Evolutionary conservation across 2,888 invertebrate genomes (phyloP).

Genomic region (Sphaerophoria taeniata): DNA sequence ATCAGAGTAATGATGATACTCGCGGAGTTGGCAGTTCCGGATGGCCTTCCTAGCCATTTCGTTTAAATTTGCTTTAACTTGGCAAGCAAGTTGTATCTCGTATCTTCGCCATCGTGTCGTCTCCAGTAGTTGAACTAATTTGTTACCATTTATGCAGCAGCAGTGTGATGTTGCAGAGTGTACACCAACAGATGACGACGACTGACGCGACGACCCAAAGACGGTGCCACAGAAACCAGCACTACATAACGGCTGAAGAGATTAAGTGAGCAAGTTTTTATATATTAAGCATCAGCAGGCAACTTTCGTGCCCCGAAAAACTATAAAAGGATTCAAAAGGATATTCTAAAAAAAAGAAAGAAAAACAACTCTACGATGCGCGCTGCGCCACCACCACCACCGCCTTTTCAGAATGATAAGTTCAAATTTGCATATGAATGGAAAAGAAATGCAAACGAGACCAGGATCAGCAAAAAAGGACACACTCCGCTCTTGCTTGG

Average conservation of each 20-base stretch:
- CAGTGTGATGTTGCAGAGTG: slow-evolving; percentile 11
- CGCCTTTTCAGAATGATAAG: slow-evolving; percentile 9
- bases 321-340: slow-evolving; percentile 20
- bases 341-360: background rate
- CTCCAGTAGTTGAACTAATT: slow-evolving; percentile 40
- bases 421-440: slow-evolving; percentile 69
- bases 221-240: background rate
- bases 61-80: background rate
- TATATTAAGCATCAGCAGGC: slow-evolving; percentile 4
- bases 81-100: slow-evolving; percentile 12
- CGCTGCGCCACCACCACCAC: background rate
- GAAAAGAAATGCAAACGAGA: slow-evolving; percentile 40
- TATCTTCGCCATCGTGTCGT: background rate
- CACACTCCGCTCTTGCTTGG: background rate
- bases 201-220: slow-evolving; percentile 10
- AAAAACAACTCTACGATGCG: background rate
- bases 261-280: slow-evolving; percentile 62
- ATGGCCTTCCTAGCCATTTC: no score
- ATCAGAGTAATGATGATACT: no score
- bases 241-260: slow-evolving; percentile 16
- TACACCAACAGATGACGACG: slow-evolving; percentile 46
- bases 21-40: no score
- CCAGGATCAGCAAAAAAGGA: background rate
- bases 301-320: slow-evolving; percentile 27
- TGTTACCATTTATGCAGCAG: slow-evolving; percentile 48